Conservation (phyloP, 2,888 invertebrate species). For the Leptura quadrifasciata region DNA sequence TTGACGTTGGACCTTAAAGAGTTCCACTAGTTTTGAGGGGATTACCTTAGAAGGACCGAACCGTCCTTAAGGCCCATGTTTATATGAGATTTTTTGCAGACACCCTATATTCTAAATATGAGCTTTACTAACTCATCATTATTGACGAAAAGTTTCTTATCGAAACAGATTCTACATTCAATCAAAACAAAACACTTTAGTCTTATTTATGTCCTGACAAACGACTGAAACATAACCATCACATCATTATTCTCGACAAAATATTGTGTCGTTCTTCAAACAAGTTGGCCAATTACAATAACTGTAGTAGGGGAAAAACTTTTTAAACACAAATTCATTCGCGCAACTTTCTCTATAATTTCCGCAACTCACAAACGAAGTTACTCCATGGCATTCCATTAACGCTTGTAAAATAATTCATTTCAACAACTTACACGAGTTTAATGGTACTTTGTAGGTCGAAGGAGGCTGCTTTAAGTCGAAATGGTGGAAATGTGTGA, state of each 20-base stretch:
- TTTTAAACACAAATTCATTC: slow-evolving; percentile 12
- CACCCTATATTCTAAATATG: too few species aligned
- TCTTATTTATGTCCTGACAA: too few species aligned
- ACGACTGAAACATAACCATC: too few species aligned
- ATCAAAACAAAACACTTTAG: too few species aligned
- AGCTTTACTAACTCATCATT: too few species aligned
- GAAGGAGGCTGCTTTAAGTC: slow-evolving; percentile 1
- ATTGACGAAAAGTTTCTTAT: too few species aligned
- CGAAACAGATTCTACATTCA: too few species aligned
- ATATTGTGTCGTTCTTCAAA: neutral
- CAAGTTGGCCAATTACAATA: slow-evolving; percentile 7
- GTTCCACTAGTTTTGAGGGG: too few species aligned
- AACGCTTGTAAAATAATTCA: slow-evolving; percentile 27
- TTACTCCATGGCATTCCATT: slow-evolving; percentile 21
- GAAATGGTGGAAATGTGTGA: slow-evolving; percentile 14
- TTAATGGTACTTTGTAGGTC: slow-evolving; percentile 24
- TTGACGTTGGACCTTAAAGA: too few species aligned
- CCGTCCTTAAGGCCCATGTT: too few species aligned
- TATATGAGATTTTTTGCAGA: too few species aligned
- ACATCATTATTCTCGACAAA: neutral
- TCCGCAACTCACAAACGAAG: neutral
- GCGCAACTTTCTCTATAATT: slow-evolving; percentile 20
- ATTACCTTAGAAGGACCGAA: too few species aligned
- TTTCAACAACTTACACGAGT: slow-evolving; percentile 12
- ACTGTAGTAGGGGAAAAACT: slow-evolving; percentile 1